Percentiles rank a stretch among this genome's conserved stretches.
Evolutionary conservation across 2,797 vertebrate genomes (phyloP).

Genomic region (Petrocephalus schoutedeni): DNA sequence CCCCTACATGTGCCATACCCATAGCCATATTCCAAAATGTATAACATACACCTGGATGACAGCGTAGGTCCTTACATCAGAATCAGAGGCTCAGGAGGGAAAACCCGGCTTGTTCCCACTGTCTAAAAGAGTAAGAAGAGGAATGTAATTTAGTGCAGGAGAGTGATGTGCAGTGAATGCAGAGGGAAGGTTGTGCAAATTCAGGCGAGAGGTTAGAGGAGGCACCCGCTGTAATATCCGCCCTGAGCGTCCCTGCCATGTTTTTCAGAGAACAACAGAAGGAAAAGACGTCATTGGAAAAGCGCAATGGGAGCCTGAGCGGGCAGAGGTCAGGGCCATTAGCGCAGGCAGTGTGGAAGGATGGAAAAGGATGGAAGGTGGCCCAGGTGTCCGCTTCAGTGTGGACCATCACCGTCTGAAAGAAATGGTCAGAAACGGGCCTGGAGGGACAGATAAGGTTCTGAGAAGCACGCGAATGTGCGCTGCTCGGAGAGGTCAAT

Average conservation of each 20-base stretch:
- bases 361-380: neutral
- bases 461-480: neutral
- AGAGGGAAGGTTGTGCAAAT: neutral
- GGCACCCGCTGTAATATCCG: neutral
- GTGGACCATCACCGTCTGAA: neutral
- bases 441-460: neutral
- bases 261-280: neutral
- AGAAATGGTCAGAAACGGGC: neutral
- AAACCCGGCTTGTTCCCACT: neutral
- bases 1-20: neutral
- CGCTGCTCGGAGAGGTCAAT: neutral
- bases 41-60: neutral
- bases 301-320: neutral
- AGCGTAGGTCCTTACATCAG: neutral
- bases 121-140: neutral
- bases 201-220: neutral
- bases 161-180: neutral
- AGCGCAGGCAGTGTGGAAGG: neutral
- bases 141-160: neutral
- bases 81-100: neutral
- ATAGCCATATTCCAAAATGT: neutral
- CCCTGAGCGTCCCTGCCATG: neutral
- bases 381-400: neutral
- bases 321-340: neutral
- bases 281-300: neutral